Conservation (phyloP, 2,888 invertebrate genomes). For the Mesorhabditis sp. region DNA sequence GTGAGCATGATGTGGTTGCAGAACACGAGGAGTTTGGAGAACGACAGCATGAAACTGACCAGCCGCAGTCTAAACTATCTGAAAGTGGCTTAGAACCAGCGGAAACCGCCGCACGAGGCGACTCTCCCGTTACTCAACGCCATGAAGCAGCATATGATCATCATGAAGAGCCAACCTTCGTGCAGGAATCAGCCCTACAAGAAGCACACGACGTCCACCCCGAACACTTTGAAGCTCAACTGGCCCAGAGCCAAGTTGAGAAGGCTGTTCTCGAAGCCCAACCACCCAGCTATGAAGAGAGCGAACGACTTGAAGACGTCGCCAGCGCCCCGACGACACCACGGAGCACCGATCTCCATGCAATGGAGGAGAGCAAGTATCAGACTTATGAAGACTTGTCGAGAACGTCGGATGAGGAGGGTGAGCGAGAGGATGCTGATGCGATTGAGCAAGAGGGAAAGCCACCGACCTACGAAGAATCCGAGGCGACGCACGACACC, state of each 20-base stretch:
- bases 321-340: slow-evolving; percentile 12
- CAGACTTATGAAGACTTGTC: slow-evolving; percentile 25
- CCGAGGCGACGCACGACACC: not conserved
- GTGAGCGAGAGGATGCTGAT: not conserved
- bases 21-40: slow-evolving; percentile 11
- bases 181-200: not conserved
- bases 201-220: not conserved
- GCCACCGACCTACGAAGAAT: no score
- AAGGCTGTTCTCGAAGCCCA: no score
- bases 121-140: not conserved
- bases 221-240: slow-evolving; percentile 12
- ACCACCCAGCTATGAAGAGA: no score
- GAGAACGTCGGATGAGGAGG: slow-evolving; percentile 25
- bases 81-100: not conserved
- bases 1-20: no score
- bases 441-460: no score
- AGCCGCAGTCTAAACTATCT: not conserved
- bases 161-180: slow-evolving; percentile 12
- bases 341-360: slow-evolving; percentile 12
- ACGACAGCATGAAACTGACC: not conserved
- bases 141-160: not conserved
- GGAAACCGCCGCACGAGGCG: not conserved
- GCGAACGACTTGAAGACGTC: not conserved
- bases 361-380: slow-evolving; percentile 18
- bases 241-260: slow-evolving; percentile 1